Evolutionary conservation across 2,888 invertebrate species (phyloP).

Genomic region (Apodemia duryi): DNA sequence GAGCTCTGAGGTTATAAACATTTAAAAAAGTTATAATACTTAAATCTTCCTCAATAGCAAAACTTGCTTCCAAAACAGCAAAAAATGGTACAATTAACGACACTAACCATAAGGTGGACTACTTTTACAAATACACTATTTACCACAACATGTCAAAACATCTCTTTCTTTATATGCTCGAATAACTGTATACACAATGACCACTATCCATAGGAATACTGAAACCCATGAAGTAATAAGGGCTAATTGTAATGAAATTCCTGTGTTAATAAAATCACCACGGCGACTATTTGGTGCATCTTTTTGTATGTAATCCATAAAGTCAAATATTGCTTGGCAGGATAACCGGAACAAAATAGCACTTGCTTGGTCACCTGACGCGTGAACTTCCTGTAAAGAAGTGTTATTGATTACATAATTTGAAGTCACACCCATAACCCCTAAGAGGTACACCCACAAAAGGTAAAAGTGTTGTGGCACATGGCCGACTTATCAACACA

Average conservation of each 20-base stretch:
- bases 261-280: slow-evolving; percentile 86
- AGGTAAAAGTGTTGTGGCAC: too few species aligned
- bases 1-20: too few species aligned
- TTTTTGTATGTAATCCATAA: slow-evolving; percentile 90
- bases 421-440: too few species aligned
- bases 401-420: neutral
- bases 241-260: slow-evolving; percentile 82
- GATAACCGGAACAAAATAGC: slow-evolving; percentile 82
- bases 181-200: slow-evolving; percentile 72
- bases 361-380: slow-evolving; percentile 78
- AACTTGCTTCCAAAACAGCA: too few species aligned
- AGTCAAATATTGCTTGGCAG: slow-evolving; percentile 88
- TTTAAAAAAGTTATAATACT: too few species aligned
- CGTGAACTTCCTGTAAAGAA: slow-evolving; percentile 58
- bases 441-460: too few species aligned
- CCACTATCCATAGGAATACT: slow-evolving; percentile 75
- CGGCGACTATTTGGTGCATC: slow-evolving; percentile 82
- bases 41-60: neutral
- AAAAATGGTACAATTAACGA: neutral
- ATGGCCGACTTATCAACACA: neutral
- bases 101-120: neutral
- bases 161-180: slow-evolving; percentile 70
- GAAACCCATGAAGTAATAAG: slow-evolving; percentile 82
- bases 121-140: slow-evolving; percentile 36
- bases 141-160: slow-evolving; percentile 70